phyloP scores from a whole-genome alignment of 1,140 invertebrate genomes.

The Tyrophagus putrescentiae region DNA sequence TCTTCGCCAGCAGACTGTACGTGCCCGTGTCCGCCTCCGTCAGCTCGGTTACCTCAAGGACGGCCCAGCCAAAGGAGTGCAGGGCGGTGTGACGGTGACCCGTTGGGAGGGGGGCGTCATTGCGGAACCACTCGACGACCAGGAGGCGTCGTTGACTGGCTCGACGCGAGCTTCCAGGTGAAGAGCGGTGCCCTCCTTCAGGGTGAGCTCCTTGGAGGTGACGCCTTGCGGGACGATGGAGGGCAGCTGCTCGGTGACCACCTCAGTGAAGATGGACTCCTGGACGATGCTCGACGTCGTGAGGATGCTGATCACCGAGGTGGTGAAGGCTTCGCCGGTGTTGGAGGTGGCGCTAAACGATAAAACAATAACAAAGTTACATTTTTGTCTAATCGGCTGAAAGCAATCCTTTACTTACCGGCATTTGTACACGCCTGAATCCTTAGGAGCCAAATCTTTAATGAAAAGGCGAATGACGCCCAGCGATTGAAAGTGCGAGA shows the following conservation, averaged over 20 bases:
- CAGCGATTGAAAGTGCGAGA: slow-evolving; percentile 83
- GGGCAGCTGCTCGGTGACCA: neutral
- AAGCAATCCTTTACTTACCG: slow-evolving; percentile 45
- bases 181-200: slow-evolving; percentile 67
- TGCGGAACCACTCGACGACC: slow-evolving; percentile 62
- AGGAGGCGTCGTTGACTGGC: slow-evolving; percentile 85
- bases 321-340: slow-evolving; percentile 71
- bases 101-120: slow-evolving; percentile 37
- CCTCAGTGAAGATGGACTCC: neutral
- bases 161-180: slow-evolving; percentile 92
- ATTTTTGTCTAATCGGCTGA: slow-evolving; percentile 78
- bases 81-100: slow-evolving; percentile 75
- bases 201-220: slow-evolving; percentile 72
- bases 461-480: slow-evolving; percentile 63
- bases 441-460: slow-evolving; percentile 66
- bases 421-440: slow-evolving; percentile 51
- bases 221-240: slow-evolving; percentile 55
- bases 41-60: slow-evolving; percentile 83
- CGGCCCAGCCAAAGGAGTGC: slow-evolving; percentile 88
- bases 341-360: slow-evolving; percentile 36
- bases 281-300: neutral
- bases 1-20: slow-evolving; percentile 44
- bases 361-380: slow-evolving; percentile 70
- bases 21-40: slow-evolving; percentile 57
- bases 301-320: slow-evolving; percentile 51